Conservation (phyloP, 2,888 invertebrate genomes). For the Morpho achilles region DNA sequence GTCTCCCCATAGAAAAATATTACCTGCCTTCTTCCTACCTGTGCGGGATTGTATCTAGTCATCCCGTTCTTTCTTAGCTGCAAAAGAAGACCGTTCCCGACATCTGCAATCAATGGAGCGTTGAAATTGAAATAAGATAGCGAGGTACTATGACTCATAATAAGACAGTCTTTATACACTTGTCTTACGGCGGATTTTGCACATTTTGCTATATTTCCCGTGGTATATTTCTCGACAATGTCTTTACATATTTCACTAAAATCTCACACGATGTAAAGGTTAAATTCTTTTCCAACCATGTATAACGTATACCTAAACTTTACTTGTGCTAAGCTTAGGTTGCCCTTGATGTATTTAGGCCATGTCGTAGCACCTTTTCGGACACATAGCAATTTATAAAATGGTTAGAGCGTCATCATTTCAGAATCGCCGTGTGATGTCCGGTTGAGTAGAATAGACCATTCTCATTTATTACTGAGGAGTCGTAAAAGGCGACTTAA, state of each 20-base stretch:
- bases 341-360: too few species aligned
- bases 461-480: too few species aligned
- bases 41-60: constrained; percentile 31
- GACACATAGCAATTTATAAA: too few species aligned
- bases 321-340: too few species aligned
- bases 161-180: constrained; percentile 32
- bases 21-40: constrained; percentile 44
- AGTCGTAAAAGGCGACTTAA: too few species aligned
- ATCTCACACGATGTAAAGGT: too few species aligned
- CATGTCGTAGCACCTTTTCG: too few species aligned
- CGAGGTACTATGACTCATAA: constrained; percentile 62
- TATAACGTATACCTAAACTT: too few species aligned
- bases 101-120: constrained; percentile 78
- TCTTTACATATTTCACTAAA: not conserved
- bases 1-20: constrained; percentile 60
- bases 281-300: too few species aligned
- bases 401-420: not conserved
- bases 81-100: constrained; percentile 63
- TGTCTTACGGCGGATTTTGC: constrained; percentile 21
- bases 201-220: not conserved
- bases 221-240: constrained; percentile 2
- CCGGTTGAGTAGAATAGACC: too few species aligned
- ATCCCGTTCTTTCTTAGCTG: constrained; percentile 54
- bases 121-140: constrained; percentile 77
- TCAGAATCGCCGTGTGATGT: not conserved